These are phyloP conservation scores for Dipodomys spectabilis DNA, from an alignment of 2,113 vertebrate species.

Conservation along the genomic window DNA sequence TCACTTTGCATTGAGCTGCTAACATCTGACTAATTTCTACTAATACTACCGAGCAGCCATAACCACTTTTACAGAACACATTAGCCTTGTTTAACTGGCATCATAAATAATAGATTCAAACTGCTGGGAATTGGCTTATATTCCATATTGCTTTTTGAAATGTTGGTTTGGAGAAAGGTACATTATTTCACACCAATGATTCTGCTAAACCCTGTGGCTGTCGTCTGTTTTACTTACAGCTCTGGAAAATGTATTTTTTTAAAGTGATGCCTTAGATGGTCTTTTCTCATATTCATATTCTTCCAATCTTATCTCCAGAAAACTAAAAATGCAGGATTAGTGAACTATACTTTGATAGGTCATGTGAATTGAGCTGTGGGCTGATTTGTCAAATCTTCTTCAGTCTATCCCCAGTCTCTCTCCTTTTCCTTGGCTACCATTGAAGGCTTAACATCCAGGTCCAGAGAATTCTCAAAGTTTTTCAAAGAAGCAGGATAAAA, in stretches of 20 bases:
- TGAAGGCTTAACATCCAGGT: neutral
- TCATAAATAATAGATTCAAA: conserved; percentile 82
- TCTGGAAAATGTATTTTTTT: conserved; percentile 57
- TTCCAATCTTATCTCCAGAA: neutral
- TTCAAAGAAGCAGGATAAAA: conserved; percentile 43
- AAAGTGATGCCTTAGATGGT: conserved; percentile 3
- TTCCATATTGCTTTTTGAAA: conserved; percentile 42
- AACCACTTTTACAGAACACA: conserved; percentile 73
- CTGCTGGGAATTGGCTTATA: conserved; percentile 77
- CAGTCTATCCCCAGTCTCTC: neutral
- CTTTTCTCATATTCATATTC: neutral
- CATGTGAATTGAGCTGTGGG: neutral
- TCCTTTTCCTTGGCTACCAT: neutral
- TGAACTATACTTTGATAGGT: conserved; percentile 9
- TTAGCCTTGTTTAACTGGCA: conserved; percentile 80
- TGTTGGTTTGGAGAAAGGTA: conserved; percentile 72
- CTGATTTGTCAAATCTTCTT: conserved; percentile 6
- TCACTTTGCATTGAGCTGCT: conserved; percentile 78
- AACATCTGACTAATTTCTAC: conserved; percentile 80
- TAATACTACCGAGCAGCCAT: conserved; percentile 72
- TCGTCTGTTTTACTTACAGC: conserved; percentile 63
- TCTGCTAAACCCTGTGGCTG: conserved; percentile 61
- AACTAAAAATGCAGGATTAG: conserved; percentile 48
- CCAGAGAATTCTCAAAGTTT: conserved; percentile 56
- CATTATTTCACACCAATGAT: conserved; percentile 72